Evolutionary conservation across 2,797 vertebrate genomes (phyloP).

Genomic region (Lepus oiostolus): DNA sequence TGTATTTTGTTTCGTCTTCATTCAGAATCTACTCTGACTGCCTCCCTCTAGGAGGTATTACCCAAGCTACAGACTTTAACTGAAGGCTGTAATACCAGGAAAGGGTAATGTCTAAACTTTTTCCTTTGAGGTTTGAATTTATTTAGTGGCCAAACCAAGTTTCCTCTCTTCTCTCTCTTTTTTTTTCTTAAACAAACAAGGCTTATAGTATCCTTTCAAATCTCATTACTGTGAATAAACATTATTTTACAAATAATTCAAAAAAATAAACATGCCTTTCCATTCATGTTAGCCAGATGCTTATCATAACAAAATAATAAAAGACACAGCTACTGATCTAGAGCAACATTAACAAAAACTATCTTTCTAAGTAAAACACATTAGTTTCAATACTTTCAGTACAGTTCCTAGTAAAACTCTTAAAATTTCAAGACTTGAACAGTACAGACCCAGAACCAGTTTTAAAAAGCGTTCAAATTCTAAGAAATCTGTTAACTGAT

Average conservation of each 20-base stretch:
- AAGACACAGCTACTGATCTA: conserved; percentile 27
- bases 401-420: conserved; percentile 36
- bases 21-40: conserved; percentile 54
- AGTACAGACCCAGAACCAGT: conserved; percentile 84
- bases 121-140: conserved; percentile 73
- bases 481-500: conserved; percentile 89
- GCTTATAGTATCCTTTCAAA: conserved; percentile 60
- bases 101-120: conserved; percentile 74
- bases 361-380: conserved; percentile 31
- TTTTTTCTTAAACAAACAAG: conserved; percentile 42
- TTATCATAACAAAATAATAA: conserved; percentile 63
- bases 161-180: background rate
- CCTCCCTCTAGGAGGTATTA: conserved; percentile 51
- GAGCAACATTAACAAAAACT: conserved; percentile 4
- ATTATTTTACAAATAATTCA: conserved; percentile 67
- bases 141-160: conserved; percentile 54
- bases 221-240: conserved; percentile 56
- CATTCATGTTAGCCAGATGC: conserved; percentile 28
- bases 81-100: conserved; percentile 62
- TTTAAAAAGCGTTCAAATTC: conserved; percentile 83
- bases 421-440: conserved; percentile 81
- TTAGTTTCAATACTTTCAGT: conserved; percentile 46
- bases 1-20: conserved; percentile 45
- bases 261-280: conserved; percentile 40
- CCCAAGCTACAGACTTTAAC: conserved; percentile 71